A percentile compares a stretch with the other conserved stretches of the same genome.
Conservation (phyloP, 2,888 invertebrate genomes). For the Blastobasis lacticolella region DNA sequence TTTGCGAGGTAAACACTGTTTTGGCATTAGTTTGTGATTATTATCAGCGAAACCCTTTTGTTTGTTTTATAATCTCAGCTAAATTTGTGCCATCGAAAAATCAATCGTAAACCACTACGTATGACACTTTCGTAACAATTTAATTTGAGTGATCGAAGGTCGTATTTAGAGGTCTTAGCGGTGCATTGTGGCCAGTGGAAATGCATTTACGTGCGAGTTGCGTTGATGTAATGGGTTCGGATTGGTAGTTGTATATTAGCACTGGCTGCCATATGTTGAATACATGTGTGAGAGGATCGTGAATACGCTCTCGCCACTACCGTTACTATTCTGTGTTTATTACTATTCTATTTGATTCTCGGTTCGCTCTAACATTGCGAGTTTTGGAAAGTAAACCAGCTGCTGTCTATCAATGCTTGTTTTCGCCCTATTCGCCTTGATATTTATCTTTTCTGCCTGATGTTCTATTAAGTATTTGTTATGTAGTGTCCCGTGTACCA, state of each 20-base stretch:
- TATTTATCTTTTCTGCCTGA: too few species aligned
- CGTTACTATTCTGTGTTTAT: constrained; percentile 36
- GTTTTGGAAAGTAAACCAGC: constrained; percentile 9
- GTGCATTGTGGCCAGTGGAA: constrained; percentile 16
- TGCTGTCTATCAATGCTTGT: not conserved
- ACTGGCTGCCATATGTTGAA: constrained; percentile 54
- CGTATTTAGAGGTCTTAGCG: constrained; percentile 31
- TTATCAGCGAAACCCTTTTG: not conserved
- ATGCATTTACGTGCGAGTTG: constrained; percentile 17
- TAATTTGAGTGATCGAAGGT: constrained; percentile 50
- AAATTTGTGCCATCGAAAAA: constrained; percentile 42
- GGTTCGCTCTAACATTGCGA: constrained; percentile 3
- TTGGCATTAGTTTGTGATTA: constrained; percentile 4
- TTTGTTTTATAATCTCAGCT: not conserved
- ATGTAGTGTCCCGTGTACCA: too few species aligned
- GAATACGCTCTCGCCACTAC: constrained; percentile 35
- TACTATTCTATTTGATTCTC: constrained; percentile 24
- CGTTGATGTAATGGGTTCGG: too few species aligned
- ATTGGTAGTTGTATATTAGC: too few species aligned
- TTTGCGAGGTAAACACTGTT: constrained; percentile 45
- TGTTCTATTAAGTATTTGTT: too few species aligned
- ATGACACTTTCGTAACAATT: constrained; percentile 44
- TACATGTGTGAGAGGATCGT: constrained; percentile 49
- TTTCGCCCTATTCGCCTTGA: too few species aligned
- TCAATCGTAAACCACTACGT: constrained; percentile 43